Evolutionary conservation across 2,888 invertebrate genomes (phyloP).

Genomic region (Hypsopygia costalis): DNA sequence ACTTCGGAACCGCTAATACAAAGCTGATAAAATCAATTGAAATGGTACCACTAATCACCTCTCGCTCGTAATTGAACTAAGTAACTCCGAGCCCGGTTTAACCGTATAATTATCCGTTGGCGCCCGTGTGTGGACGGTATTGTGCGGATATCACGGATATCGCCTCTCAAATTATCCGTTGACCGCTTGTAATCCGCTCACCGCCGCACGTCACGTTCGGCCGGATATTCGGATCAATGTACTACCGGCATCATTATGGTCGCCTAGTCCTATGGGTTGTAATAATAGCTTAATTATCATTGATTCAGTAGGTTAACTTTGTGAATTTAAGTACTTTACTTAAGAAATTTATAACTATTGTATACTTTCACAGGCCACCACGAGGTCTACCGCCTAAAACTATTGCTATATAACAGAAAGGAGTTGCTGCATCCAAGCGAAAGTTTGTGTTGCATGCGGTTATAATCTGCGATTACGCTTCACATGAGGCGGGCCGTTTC

Average conservation of each 20-base stretch:
- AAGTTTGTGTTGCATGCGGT: too few relatives aligned
- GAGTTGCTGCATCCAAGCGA: too few relatives aligned
- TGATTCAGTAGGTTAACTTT: too few relatives aligned
- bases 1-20: too few relatives aligned
- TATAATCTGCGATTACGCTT: too few relatives aligned
- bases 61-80: constrained; percentile 30
- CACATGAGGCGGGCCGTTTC: too few relatives aligned
- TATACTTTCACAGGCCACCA: too few relatives aligned
- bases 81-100: constrained; percentile 30
- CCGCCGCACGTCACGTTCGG: constrained; percentile 35
- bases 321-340: too few relatives aligned
- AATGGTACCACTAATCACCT: constrained; percentile 1
- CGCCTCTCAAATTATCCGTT: constrained; percentile 53
- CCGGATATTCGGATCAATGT: constrained; percentile 30
- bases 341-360: too few relatives aligned
- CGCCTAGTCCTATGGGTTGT: neutral
- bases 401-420: too few relatives aligned
- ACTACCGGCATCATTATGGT: constrained; percentile 17
- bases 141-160: constrained; percentile 31
- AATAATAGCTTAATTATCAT: neutral
- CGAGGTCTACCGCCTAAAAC: too few relatives aligned
- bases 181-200: constrained; percentile 51
- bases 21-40: too few relatives aligned
- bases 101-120: constrained; percentile 37
- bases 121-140: constrained; percentile 14